These are phyloP conservation scores for Muscina levida DNA, from an alignment of 2,888 invertebrate species.

Conservation along the genomic window DNA sequence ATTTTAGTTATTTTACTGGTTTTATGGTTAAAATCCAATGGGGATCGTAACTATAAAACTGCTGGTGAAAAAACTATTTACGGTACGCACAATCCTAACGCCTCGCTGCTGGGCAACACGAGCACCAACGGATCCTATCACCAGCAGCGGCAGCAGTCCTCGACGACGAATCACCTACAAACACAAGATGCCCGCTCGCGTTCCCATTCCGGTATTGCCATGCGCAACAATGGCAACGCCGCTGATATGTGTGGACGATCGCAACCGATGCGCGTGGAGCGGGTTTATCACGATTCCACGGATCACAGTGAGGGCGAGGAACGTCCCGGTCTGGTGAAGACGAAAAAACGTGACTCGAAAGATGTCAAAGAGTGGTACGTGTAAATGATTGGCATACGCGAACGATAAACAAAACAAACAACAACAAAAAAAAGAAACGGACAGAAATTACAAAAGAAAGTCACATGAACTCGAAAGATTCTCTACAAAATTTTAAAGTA, in stretches of 20 bases:
- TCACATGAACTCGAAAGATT: too few relatives aligned
- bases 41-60: slow-evolving; percentile 95
- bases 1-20: slow-evolving; percentile 94
- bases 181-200: slow-evolving; percentile 70
- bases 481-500: slow-evolving; percentile 29
- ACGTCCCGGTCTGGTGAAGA: slow-evolving; percentile 80
- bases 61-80: slow-evolving; percentile 90
- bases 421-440: slow-evolving; percentile 20
- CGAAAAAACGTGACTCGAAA: slow-evolving; percentile 89
- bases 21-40: slow-evolving; percentile 91
- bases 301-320: slow-evolving; percentile 79
- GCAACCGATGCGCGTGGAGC: slow-evolving; percentile 59
- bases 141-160: slow-evolving; percentile 78
- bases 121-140: slow-evolving; percentile 81
- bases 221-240: slow-evolving; percentile 66
- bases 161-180: slow-evolving; percentile 70
- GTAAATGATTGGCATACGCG: slow-evolving; percentile 80
- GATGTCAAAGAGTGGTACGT: slow-evolving; percentile 99
- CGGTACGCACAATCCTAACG: slow-evolving; percentile 86
- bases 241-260: slow-evolving; percentile 59
- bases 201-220: slow-evolving; percentile 73
- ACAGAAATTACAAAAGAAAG: too few relatives aligned
- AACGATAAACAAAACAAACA: slow-evolving; percentile 7
- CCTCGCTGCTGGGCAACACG: slow-evolving; percentile 86
- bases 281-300: slow-evolving; percentile 70